A percentile compares a stretch with the other conserved stretches of the same genome.
Evolutionary conservation across 1,140 invertebrate genomes (phyloP).

Genomic region (Streblospio benedicti): DNA sequence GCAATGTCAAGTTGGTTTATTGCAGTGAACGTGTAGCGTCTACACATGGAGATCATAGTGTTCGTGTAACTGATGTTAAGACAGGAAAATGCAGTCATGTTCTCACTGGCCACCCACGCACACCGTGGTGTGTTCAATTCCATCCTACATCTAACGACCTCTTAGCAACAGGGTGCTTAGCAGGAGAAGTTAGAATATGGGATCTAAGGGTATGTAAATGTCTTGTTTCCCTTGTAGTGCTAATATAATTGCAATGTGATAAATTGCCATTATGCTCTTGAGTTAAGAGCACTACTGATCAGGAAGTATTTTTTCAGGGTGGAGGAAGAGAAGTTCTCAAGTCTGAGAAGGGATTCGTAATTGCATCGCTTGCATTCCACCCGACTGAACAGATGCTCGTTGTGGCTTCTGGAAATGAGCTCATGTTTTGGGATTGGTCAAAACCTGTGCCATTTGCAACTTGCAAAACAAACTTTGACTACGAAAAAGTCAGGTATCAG

Average conservation of each 20-base stretch:
- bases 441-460: conserved; percentile 62
- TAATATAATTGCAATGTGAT: neutral
- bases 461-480: conserved; percentile 44
- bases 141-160: conserved; percentile 76
- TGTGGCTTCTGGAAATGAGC: conserved; percentile 73
- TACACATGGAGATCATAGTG: conserved; percentile 82
- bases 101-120: conserved; percentile 74
- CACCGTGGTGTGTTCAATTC: conserved; percentile 83
- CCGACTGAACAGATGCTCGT: conserved; percentile 71
- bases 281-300: neutral
- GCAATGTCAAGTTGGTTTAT: neutral
- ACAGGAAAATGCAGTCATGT: conserved; percentile 71
- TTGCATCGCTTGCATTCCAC: conserved; percentile 79
- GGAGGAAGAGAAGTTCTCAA: conserved; percentile 78
- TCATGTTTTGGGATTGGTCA: conserved; percentile 87
- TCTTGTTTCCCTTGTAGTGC: neutral
- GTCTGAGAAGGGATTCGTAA: conserved; percentile 58
- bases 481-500: conserved; percentile 49
- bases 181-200: conserved; percentile 83
- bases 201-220: conserved; percentile 66
- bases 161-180: conserved; percentile 77
- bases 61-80: conserved; percentile 73
- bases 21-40: conserved; percentile 71
- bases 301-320: conserved; percentile 46
- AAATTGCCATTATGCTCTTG: neutral